Base-by-base conservation (phyloP, 2,888 invertebrate species). In the Mermis nigrescens region DNA sequence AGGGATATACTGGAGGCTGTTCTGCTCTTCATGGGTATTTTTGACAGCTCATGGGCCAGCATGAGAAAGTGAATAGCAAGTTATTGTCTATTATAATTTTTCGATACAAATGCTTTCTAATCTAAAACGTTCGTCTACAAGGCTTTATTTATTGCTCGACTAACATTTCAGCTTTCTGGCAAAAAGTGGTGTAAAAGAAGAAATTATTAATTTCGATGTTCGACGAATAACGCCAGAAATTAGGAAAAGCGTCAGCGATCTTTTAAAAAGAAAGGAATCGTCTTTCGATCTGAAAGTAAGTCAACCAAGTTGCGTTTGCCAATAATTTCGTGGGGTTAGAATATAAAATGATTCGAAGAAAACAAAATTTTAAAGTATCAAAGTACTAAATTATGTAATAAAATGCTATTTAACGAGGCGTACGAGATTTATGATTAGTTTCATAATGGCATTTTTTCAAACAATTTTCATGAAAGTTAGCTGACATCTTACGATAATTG, bases 41-140 rank as follows among this genome's bases (percentile, higher is more conserved):
- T 86, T 56, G 98, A 99, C 73, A 95, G 94, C 0, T 94, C 95
- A 0, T 99, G 98, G 98, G 92, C 92, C 68, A 91, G 90, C 69
- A 99, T 99, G 95, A 94, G 95, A 73, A 88, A 76, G 76, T 79
- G 60, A 62, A 66, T 29, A 26, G 22, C 15, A 52, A 15, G 7
- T 46, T 46, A 7, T 54, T 58, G n/a, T 4, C 24, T 27, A 4
- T 58, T 45, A 32, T 38, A 19, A 15, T 22, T 7, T 55, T 46
- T 55, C 29, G 28, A 7, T 27, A 22, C 55, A 4, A 15, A 55
- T 27, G 27, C 19, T 27, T 38, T 52, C 7, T 12, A 38, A 19
- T 19, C 38, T 19, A 38, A 38, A 27, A 55, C 4, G 29, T 27
- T n/a, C 19, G 4, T 22, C 55, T 27, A 15, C 15, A 19, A 22